A percentile compares a stretch with the other conserved stretches of the same genome.
These are phyloP conservation scores for Caenorhabditis tropicalis DNA, from an alignment of 1,140 invertebrate genomes.

Conservation along the genomic window DNA sequence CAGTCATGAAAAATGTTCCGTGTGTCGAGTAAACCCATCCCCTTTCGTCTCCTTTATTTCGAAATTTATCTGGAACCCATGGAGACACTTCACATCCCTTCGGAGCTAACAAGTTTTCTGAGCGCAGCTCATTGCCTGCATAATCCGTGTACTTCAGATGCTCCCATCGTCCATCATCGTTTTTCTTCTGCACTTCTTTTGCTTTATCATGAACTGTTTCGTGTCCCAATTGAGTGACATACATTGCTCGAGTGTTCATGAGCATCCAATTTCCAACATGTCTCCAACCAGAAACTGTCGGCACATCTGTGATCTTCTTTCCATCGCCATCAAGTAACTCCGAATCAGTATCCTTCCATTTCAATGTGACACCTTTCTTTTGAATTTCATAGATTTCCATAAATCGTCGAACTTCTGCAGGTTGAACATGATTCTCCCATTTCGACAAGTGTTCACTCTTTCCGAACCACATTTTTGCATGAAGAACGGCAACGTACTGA, in stretches of 20 bases:
- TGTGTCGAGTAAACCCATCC: slow-evolving; percentile 62
- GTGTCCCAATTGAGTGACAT: slow-evolving; percentile 59
- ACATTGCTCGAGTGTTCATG: slow-evolving; percentile 62
- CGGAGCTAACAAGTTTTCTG: slow-evolving; percentile 47
- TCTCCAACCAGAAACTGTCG: neutral
- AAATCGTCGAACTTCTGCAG: slow-evolving; percentile 31
- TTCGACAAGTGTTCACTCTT: neutral
- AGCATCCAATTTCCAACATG: neutral
- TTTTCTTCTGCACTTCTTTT: slow-evolving; percentile 62
- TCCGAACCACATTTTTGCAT: slow-evolving; percentile 49
- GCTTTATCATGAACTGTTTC: slow-evolving; percentile 60
- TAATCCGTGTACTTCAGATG: slow-evolving; percentile 53
- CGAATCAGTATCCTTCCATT: slow-evolving; percentile 7
- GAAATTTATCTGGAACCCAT: slow-evolving; percentile 59
- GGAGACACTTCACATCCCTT: slow-evolving; percentile 51
- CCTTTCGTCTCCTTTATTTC: slow-evolving; percentile 57
- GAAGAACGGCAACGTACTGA: slow-evolving; percentile 40
- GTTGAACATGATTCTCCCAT: slow-evolving; percentile 27
- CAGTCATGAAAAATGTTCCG: slow-evolving; percentile 55
- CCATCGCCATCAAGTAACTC: neutral
- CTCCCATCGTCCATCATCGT: slow-evolving; percentile 48
- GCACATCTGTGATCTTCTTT: neutral
- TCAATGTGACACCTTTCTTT: neutral
- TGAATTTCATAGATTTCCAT: slow-evolving; percentile 45
- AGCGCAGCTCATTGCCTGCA: slow-evolving; percentile 54